These are phyloP conservation scores for Eumaeus atala DNA, from an alignment of 1,140 invertebrate genomes.

Conservation along the genomic window DNA sequence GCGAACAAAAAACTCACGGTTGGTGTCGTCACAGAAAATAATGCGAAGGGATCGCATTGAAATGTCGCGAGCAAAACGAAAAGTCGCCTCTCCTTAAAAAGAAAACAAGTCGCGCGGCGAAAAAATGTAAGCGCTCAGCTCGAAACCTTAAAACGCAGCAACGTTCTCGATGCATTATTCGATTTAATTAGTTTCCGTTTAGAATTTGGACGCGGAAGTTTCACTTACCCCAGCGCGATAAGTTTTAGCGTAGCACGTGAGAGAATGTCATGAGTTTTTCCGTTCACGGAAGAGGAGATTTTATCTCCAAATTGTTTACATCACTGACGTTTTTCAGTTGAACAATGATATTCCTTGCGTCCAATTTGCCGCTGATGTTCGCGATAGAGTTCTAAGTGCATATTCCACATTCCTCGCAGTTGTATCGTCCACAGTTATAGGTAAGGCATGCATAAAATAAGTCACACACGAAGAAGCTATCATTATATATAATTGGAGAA, in stretches of 20 bases:
- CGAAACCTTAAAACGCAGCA: constrained; percentile 27
- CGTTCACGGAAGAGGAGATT: background rate
- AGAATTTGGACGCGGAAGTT: constrained; percentile 34
- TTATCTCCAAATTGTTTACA: constrained; percentile 3
- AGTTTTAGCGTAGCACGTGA: constrained; percentile 36
- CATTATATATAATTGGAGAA: constrained; percentile 4
- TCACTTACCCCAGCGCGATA: constrained; percentile 18
- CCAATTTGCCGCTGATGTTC: background rate
- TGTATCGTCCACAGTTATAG: background rate
- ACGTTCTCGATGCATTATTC: constrained; percentile 20
- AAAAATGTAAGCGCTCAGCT: constrained; percentile 28
- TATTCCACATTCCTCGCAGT: background rate
- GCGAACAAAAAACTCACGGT: constrained; percentile 66
- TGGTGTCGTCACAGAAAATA: constrained; percentile 38
- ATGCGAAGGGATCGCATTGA: constrained; percentile 33
- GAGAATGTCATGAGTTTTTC: constrained; percentile 1
- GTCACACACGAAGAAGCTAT: background rate
- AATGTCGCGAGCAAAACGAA: constrained; percentile 41
- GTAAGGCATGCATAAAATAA: background rate
- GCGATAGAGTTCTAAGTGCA: background rate
- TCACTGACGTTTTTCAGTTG: background rate
- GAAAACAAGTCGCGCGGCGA: constrained; percentile 32
- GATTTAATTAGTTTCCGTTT: constrained; percentile 26
- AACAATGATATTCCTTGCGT: background rate
- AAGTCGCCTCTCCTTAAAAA: constrained; percentile 39